Evolutionary conservation across 2,888 invertebrate genomes (phyloP).

Genomic region (Nysson spinosus): DNA sequence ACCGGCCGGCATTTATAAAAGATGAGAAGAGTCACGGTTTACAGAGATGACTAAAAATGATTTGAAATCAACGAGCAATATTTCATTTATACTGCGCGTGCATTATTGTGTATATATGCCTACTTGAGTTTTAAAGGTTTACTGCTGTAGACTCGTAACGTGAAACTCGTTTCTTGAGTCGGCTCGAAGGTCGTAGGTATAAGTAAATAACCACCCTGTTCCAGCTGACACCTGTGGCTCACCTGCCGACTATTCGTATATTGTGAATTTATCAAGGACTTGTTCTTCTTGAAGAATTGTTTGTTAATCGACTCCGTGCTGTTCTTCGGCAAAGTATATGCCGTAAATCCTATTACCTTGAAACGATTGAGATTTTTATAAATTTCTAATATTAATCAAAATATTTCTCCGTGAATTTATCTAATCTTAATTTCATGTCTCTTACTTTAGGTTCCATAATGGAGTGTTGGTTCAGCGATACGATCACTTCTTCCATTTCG

Average conservation of each 20-base stretch:
- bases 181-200: conserved; percentile 95
- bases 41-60: no score
- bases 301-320: conserved; percentile 87
- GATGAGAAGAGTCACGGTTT: no score
- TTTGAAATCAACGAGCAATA: background rate
- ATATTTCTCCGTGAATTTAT: background rate
- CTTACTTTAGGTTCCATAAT: conserved; percentile 93
- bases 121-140: conserved; percentile 88
- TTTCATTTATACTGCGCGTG: conserved; percentile 2
- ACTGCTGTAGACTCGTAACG: conserved; percentile 88
- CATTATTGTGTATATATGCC: conserved; percentile 66
- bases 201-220: conserved; percentile 89
- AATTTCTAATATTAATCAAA: background rate
- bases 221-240: conserved; percentile 87
- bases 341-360: conserved; percentile 89
- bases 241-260: conserved; percentile 96
- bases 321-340: conserved; percentile 86
- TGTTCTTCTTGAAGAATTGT: conserved; percentile 90
- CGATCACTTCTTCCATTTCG: conserved; percentile 89
- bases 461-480: conserved; percentile 92
- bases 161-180: conserved; percentile 92
- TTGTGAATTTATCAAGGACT: conserved; percentile 91
- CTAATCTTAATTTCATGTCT: no score
- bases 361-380: conserved; percentile 4
- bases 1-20: no score